Base-by-base conservation (phyloP, 2,113 vertebrate species). In the Ceyx melanurus region DNA sequence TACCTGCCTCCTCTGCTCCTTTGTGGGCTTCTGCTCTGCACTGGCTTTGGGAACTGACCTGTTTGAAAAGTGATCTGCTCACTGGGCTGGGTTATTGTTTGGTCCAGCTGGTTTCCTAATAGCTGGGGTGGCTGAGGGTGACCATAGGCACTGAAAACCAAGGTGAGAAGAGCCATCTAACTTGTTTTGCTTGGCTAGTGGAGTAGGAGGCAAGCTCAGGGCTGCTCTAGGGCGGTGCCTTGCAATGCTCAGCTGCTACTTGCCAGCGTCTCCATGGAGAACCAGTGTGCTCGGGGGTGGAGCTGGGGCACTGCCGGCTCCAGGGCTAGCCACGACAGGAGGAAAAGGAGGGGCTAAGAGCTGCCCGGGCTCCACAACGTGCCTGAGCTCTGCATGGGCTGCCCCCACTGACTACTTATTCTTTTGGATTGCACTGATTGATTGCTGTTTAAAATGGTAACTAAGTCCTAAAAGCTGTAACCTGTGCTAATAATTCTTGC, bases 11-110 rank as follows among this genome's bases (percentile, higher is more conserved):
- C 3, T 26, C 22, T 28, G 1, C 5, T 3, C 14, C 40, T 31
- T 2, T 19, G 45, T 21, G 25, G 50, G 67, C 8, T 37, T 1
- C 17, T 46, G 19, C n/a, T 64, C 26, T 37, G 10, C 11, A 4
- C 37, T 7, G 28, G 28, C 46, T 46, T 20, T 31, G 40, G 46
- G 40, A 43, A 25, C 2, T 5, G 26, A 9, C 8, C 28, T 37
- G 1, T 9, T 9, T 25, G 21, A 31, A 23, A 17, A 21, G 15
- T 6, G 40, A 31, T 13, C 25, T 0, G 11, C 9, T 11, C 1
- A 6, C 28, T 7, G 14, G 40, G 15, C 45, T 12, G 10, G 5
- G 6, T n/a, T 1, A 35, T 15, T 7, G 21, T 13, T 21, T 1
- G 4, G 31, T 3, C 51, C 21, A 9, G n/a, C 8, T 3, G 4